These are phyloP conservation scores for Ylistrum balloti DNA, from an alignment of 1,140 invertebrate genomes.

Conservation along the genomic window DNA sequence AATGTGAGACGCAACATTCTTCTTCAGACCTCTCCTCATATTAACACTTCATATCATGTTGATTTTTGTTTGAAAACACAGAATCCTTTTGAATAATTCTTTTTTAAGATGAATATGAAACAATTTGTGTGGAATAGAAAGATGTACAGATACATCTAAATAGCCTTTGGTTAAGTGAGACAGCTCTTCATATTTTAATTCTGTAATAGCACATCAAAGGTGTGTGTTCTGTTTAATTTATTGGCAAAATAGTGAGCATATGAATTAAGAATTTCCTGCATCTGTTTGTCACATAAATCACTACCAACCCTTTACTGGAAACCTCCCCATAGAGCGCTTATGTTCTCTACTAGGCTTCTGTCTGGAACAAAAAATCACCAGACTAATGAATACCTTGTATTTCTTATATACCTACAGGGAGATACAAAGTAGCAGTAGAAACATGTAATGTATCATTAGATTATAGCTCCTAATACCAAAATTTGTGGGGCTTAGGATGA, in stretches of 20 bases:
- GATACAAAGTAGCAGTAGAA: too few relatives aligned
- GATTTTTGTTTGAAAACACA: not conserved
- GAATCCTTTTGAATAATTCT: not conserved
- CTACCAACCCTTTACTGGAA: not conserved
- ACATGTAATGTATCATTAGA: too few relatives aligned
- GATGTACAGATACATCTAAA: not conserved
- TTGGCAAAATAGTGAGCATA: not conserved
- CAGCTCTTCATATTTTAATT: not conserved
- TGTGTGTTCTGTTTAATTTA: not conserved
- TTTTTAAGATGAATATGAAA: conserved; percentile 2
- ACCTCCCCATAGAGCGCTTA: too few relatives aligned
- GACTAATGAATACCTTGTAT: too few relatives aligned
- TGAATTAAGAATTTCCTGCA: not conserved
- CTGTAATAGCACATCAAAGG: not conserved
- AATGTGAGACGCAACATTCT: not conserved
- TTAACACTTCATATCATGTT: not conserved
- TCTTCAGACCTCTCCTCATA: not conserved
- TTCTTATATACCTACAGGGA: too few relatives aligned
- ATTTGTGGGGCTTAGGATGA: too few relatives aligned
- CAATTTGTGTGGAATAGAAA: not conserved
- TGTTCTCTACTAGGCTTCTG: too few relatives aligned
- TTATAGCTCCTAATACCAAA: too few relatives aligned
- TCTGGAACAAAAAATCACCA: too few relatives aligned
- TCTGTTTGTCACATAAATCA: not conserved
- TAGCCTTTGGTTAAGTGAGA: not conserved